Conservation (phyloP, 2,113 vertebrate genomes). For the Sylvietta virens region DNA sequence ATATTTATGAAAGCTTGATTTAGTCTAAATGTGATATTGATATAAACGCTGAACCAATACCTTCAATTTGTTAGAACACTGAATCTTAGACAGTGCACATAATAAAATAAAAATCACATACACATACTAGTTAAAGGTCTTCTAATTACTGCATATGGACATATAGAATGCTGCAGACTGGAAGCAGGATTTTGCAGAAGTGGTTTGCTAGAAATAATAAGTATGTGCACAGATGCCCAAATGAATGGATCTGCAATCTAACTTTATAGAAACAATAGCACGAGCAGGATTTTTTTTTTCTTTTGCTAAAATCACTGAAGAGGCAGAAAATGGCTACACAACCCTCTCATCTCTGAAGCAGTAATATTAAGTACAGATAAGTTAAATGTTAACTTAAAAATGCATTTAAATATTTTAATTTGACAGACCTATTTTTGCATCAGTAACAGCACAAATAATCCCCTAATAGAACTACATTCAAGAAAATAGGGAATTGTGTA, state of each 20-base stretch:
- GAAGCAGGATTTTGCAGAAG: not conserved
- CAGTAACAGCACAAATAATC: not conserved
- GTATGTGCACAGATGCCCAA: not conserved
- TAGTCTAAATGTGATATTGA: not conserved
- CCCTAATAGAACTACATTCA: not conserved
- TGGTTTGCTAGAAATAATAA: not conserved
- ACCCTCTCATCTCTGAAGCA: not conserved
- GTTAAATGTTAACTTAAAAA: not conserved
- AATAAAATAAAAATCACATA: not conserved
- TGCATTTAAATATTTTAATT: not conserved
- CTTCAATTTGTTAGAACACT: not conserved
- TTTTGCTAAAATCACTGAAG: not conserved
- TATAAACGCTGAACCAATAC: not conserved
- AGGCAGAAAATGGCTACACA: not conserved
- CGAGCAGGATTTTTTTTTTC: not conserved
- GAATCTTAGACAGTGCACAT: not conserved
- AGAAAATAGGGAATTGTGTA: slow-evolving; percentile 3
- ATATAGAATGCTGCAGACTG: not conserved
- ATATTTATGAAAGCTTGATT: not conserved
- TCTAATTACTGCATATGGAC: not conserved
- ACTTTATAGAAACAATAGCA: not conserved
- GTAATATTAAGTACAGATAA: not conserved
- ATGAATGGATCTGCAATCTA: not conserved
- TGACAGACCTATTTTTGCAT: not conserved
- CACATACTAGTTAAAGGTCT: not conserved